Evolutionary conservation across 2,113 vertebrate species (phyloP), one percentile per base, ranked within the genome.

Genomic region (Callithrix jacchus): DNA sequence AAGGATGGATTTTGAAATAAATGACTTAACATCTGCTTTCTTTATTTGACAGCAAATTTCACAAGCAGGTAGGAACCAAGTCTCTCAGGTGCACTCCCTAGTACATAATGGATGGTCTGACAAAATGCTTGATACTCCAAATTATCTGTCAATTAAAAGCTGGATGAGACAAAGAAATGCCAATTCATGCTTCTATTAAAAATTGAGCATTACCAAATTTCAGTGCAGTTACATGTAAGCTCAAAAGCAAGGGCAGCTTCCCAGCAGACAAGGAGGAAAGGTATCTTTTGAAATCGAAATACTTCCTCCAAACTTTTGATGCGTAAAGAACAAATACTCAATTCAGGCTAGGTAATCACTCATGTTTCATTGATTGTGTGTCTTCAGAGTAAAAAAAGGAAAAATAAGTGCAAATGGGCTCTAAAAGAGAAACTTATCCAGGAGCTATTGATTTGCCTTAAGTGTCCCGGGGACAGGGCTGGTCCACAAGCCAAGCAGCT

Each of bases 321-420:
- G 54, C 68, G 52, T 49, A 56, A 81, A 68, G 95, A 98, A 94
- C n/a, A 92, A 85, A 89, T 42, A 56, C 71, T 54, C 61, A 37
- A 21, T 82, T 83, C 52, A n/a, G 23, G 54, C 35, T 87, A 20
- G 30, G 35, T 21, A 17, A 30, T 94, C 18, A 10, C 85, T 94
- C 47, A 23, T 21, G 25, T 82, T 76, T 89, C 94, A 95, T 94
- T 52, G 97, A 97, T 79, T 76, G 76, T 76, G n/a, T 83, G 94
- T 94, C 92, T 96, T 47, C 49, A 56, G 37, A 90, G 32, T 20
- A 0, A 16, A n/a, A 30, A 83, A 35, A 27, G 0, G 14, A n/a
- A 42, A 58, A 20, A 87, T 84, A 52, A 79, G 56, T 56, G 89
- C 83, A 93, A 95, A 90, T 40, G 61, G 70, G 71, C 82, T 95